phyloP scores from a whole-genome alignment of 1,140 invertebrate species.

The Rhynchophorus ferrugineus region DNA sequence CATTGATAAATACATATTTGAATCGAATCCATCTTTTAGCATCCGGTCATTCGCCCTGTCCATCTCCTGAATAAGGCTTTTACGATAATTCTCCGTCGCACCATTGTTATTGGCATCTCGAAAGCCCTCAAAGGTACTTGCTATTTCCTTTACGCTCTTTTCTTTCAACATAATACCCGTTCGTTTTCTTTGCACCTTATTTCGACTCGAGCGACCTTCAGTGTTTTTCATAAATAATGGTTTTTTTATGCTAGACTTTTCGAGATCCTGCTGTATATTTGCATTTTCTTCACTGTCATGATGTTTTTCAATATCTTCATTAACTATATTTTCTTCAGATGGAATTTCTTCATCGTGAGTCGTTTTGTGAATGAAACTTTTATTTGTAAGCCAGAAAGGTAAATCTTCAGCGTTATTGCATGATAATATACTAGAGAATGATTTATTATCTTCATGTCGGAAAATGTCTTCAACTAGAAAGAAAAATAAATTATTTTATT shows the following conservation, averaged over 20 bases:
- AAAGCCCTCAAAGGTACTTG: conserved; percentile 15
- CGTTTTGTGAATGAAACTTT: no score
- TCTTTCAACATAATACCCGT: not conserved
- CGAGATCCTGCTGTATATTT: no score
- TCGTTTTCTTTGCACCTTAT: not conserved
- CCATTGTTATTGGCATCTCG: conserved; percentile 17
- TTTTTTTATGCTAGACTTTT: not conserved
- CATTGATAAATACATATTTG: conserved; percentile 16
- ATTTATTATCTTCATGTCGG: no score
- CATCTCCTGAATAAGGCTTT: conserved; percentile 18
- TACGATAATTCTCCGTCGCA: conserved; percentile 17
- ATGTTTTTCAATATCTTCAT: no score
- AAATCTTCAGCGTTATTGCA: no score
- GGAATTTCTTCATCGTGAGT: no score
- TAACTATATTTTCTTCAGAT: no score
- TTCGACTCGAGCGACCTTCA: not conserved
- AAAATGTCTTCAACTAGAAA: no score
- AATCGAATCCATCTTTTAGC: conserved; percentile 18
- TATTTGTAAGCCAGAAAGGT: no score
- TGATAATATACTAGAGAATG: no score
- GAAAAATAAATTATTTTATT: no score
- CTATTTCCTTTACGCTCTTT: conserved; percentile 6
- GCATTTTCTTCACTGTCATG: no score
- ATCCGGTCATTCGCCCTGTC: conserved; percentile 18
- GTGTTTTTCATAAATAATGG: not conserved